These are phyloP conservation scores for Clunio marinus DNA, from an alignment of 2,888 invertebrate species.

Conservation along the genomic window DNA sequence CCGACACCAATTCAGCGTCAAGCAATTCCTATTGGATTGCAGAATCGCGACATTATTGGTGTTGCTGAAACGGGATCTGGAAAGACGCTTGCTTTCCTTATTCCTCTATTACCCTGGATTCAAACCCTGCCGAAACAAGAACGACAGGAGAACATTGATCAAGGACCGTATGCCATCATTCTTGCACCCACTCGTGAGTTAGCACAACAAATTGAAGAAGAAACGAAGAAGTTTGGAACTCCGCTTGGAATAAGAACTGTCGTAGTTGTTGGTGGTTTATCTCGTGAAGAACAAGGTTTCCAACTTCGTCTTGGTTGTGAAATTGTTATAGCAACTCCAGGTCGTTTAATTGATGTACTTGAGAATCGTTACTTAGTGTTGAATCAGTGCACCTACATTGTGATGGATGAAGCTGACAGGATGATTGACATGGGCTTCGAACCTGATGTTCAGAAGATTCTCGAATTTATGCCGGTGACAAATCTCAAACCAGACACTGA, in stretches of 20 bases:
- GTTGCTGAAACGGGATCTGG: slow-evolving; percentile 99
- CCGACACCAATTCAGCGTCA: slow-evolving; percentile 99
- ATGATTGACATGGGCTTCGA: slow-evolving; percentile 99
- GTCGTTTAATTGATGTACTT: slow-evolving; percentile 96
- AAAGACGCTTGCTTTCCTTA: slow-evolving; percentile 96
- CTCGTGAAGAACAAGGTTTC: slow-evolving; percentile 98
- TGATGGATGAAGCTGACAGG: slow-evolving; percentile 88
- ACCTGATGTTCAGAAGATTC: slow-evolving; percentile 94
- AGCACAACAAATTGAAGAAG: slow-evolving; percentile 99
- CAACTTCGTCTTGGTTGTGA: slow-evolving; percentile 94
- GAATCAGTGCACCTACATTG: slow-evolving; percentile 97
- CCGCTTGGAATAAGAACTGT: slow-evolving; percentile 90
- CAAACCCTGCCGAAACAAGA: slow-evolving; percentile 95
- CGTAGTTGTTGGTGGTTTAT: slow-evolving; percentile 96
- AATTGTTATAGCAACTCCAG: slow-evolving; percentile 99
- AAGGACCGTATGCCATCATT: slow-evolving; percentile 98
- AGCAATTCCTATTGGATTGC: slow-evolving; percentile 96
- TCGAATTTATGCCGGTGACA: slow-evolving; percentile 96
- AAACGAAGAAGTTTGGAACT: slow-evolving; percentile 94
- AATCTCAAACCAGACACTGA: slow-evolving; percentile 98
- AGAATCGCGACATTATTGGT: slow-evolving; percentile 95
- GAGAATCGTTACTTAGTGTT: slow-evolving; percentile 97
- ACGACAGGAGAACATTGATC: slow-evolving; percentile 82
- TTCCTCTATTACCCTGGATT: slow-evolving; percentile 96
- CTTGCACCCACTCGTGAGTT: slow-evolving; percentile 98